These are phyloP conservation scores for Barypeithes pellucidus DNA, from an alignment of 2,888 invertebrate species.

Conservation along the genomic window DNA sequence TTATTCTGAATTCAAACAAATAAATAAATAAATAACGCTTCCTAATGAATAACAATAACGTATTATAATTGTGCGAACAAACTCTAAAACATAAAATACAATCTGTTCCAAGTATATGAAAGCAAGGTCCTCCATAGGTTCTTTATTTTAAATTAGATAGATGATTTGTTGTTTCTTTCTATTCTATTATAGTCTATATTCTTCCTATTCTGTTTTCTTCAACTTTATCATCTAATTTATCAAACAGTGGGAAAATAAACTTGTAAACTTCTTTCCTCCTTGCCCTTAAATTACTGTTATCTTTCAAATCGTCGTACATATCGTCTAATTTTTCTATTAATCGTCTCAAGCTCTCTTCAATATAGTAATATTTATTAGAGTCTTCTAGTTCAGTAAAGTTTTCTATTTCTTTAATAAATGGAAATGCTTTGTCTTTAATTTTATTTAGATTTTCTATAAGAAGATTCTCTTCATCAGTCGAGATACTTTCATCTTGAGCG, in stretches of 20 bases:
- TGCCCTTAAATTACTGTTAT: slow-evolving; percentile 9
- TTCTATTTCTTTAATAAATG: slow-evolving; percentile 23
- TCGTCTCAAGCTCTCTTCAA: slow-evolving; percentile 45
- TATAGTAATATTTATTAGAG: slow-evolving; percentile 40
- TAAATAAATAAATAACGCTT: too few species aligned
- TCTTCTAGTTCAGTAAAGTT: slow-evolving; percentile 28
- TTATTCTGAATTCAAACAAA: too few species aligned
- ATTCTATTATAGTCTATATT: not conserved
- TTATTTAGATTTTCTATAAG: not conserved
- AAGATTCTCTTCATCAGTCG: not conserved
- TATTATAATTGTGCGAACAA: too few species aligned
- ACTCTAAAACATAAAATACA: too few species aligned
- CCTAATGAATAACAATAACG: too few species aligned
- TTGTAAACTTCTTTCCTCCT: slow-evolving; percentile 35
- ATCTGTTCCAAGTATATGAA: too few species aligned
- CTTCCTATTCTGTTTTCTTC: slow-evolving; percentile 8
- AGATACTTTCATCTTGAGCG: too few species aligned
- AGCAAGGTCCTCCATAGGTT: too few species aligned
- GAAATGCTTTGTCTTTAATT: slow-evolving; percentile 20
- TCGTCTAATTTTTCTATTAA: slow-evolving; percentile 33
- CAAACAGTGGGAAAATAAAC: slow-evolving; percentile 39
- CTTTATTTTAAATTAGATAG: too few species aligned
- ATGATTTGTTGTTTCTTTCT: not conserved
- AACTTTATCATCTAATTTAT: slow-evolving; percentile 37
- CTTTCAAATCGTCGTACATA: slow-evolving; percentile 21